Evolutionary conservation across 2,888 invertebrate genomes (phyloP), one percentile per base, ranked within the genome.

Genomic region (Lasioglossum calceatum): DNA sequence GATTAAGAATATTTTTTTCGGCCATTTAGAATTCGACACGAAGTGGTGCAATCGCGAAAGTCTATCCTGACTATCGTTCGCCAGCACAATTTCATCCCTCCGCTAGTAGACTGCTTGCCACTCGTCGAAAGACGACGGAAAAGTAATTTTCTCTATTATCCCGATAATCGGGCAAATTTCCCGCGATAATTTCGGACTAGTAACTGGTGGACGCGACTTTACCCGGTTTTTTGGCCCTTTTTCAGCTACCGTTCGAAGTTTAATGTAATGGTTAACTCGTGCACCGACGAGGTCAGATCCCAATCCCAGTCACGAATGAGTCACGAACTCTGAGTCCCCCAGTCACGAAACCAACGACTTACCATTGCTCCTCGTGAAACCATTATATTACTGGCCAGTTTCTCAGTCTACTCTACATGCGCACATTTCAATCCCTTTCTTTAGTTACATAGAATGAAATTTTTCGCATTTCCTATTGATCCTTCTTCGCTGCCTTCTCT

Each of bases 281-380:
- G 92, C 91, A 89, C 88, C 89, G 91, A 92, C 90, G 92, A 93
- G 94, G 92, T 93, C 93, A 92, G 93, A 93, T 93, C 91, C 87
- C 91, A 93, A 93, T 93, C 93, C 91, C 89, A 88, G 89, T 91
- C 91, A 88, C 90, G 89, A 90, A 88, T 91, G 89, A 92, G 92
- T 93, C 93, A 93, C 93, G 92, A 92, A 93, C 86, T 42, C 39
- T 61, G 77, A 88, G 91, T 87, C 85, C 88, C 83, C 88, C 85
- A 89, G 92, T 92, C 93, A 92, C 93, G 93, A 92, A 92, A 89
- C 44, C 81, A 79, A 54, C 84, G 88, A 86, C 75, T 82, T 87
- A 61, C 75, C 82, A 36, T 19, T 79, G 79, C 79, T 82, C 79
- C 77, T 82, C 87, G 82, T 76, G 82, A 82, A 82, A 82, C 77